Base-by-base conservation (phyloP, 2,888 invertebrate genomes). In the Melinaea marsaeus region DNA sequence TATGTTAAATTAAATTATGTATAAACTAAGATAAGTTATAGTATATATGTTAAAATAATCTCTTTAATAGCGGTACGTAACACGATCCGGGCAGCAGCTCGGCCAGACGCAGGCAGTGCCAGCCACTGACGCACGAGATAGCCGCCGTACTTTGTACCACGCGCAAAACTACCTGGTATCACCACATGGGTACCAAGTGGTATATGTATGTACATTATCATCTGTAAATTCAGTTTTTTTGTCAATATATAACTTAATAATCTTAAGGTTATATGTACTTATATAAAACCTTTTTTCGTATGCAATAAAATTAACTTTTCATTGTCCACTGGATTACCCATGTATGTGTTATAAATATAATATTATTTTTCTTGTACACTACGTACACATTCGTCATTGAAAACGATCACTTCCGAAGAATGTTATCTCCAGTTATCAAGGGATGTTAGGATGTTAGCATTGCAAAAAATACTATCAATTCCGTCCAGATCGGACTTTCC, bases 81-180 rank as follows among this genome's bases (percentile, higher is more conserved):
- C 51, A 7, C n/a, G 22, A 51, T 51, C 51, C n/a, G 32, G 6
- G 32, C 32, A 32, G 9, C 51, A 51, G 22, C 51, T 56, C 60
- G 57, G 71, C 79, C 88, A 88, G 84, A 87, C 83, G 84, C 71
- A 79, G 88, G 87, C 74, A 75, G 87, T 81, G 79, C 87, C 88
- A 87, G 86, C 84, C 85, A 84, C 85, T 79, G 81, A 68, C 67
- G 71, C 57, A 46, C 69, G 73, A 69, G 69, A 71, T 67, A 73
- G 64, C 60, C 66, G 69, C 68, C 67, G 65, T 55, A 60, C 34
- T 45, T 55, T 54, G 47, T 45, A 60, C 58, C 57, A 60, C 58
- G 46, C 61, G 60, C 60, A 58, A 60, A 57, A 55, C 51, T 51
- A 32, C 51, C 51, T 51, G 32, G 32, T 32, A 42, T 42, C 6